These are phyloP conservation scores for Caenorhabditis plicata DNA, from an alignment of 2,888 invertebrate genomes.

Conservation along the genomic window DNA sequence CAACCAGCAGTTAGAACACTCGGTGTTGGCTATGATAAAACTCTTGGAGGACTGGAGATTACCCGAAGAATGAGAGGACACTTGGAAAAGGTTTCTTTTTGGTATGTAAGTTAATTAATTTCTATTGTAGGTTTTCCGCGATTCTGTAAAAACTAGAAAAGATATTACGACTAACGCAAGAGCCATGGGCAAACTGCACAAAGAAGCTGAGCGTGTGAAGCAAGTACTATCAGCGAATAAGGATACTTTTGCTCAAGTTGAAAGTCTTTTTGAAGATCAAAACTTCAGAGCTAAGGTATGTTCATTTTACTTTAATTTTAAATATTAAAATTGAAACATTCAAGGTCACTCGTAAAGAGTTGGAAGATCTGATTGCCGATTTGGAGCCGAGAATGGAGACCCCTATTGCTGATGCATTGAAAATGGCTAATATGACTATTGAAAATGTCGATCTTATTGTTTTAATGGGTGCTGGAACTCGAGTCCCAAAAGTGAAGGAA, in stretches of 20 bases:
- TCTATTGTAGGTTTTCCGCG: constrained; percentile 32
- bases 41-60: constrained; percentile 89
- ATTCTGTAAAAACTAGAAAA: constrained; percentile 39
- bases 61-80: constrained; percentile 76
- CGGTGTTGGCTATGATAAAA: constrained; percentile 86
- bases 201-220: constrained; percentile 95
- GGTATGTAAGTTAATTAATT: neutral
- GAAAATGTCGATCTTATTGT: constrained; percentile 74
- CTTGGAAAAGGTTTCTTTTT: constrained; percentile 66
- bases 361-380: constrained; percentile 83
- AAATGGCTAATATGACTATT: constrained; percentile 73
- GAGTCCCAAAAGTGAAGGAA: constrained; percentile 73
- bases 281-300: constrained; percentile 74
- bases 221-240: constrained; percentile 92
- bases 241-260: constrained; percentile 89
- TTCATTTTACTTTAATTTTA: neutral
- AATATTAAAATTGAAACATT: neutral
- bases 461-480: constrained; percentile 83
- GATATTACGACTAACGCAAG: constrained; percentile 73
- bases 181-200: constrained; percentile 90
- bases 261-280: constrained; percentile 88
- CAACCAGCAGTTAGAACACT: constrained; percentile 46
- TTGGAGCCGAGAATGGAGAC: constrained; percentile 77
- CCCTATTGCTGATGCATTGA: constrained; percentile 81
- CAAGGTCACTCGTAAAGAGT: constrained; percentile 77